Evolutionary conservation across 2,113 vertebrate genomes (phyloP), one percentile per base, ranked within the genome.

Genomic region (Nothobranchius furzeri): DNA sequence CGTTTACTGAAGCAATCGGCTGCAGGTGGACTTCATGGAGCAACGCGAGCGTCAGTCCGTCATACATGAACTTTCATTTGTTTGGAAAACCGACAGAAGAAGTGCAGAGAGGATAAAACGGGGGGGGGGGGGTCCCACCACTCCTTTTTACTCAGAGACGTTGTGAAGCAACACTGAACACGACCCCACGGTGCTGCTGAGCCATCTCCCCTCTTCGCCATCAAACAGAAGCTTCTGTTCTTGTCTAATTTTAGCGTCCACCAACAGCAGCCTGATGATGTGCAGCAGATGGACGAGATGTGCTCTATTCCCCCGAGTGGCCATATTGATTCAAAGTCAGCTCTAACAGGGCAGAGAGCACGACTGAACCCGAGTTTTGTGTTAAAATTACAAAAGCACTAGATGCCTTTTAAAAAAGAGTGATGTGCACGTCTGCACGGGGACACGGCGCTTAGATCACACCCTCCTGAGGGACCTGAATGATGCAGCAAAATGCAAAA

Each of bases 191-290:
- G 43, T 57, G 49, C 45, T n/a, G 8, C 49, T 54, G 71, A 55
- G 81, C 84, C 43, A 69, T 45, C 65, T 50, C 58, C 12, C 17
- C 40, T 65, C 49, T 57, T 45, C 46, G 15, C 54, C 12, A 65
- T 78, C 55, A 69, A 76, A 83, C 49, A 60, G 73, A 64, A 48
- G 60, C 73, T 62, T 68, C 55, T 65, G 46, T 2, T 60, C 63
- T 60, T n/a, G 76, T 75, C 67, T 86, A 84, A 85, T 85, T 85
- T 82, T 78, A 86, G 82, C 83, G 73, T 70, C 78, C 82, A 66
- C 74, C 65, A 79, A 66, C 80, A 81, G 75, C 64, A 74, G 77
- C 77, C 60, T 75, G 75, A 88, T 84, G 77, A 84, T 76, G 73
- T 80, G 17, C 62, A 83, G 81, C 86, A 88, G 81, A 88, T 76